Evolutionary conservation across 2,888 invertebrate genomes (phyloP), one percentile per base, ranked within the genome.

Genomic region (Laspeyria flexula): DNA sequence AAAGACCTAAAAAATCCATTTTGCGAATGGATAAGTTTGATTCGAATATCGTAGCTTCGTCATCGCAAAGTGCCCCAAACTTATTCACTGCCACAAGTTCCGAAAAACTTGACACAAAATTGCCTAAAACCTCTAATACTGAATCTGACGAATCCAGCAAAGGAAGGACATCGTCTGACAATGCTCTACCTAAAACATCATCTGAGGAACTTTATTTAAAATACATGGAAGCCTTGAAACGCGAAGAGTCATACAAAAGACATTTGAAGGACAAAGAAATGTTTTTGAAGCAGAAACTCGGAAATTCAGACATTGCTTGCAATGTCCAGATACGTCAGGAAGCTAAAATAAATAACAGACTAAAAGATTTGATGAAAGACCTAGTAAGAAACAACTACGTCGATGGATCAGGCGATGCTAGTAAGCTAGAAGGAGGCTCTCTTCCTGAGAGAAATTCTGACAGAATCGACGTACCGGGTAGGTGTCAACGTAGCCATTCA

Each of bases 371-470:
- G 34, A 82, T 91, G 55, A 88, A 89, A 66, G 92, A 92, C 66
- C 79, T 92, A 43, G 84, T 87, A n/a, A 78, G 85, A 59, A 91
- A 91, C 56, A 89, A 90, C 49, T 87, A 88, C 65, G 83, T 87
- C 46, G 87, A 90, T 68, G 90, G 91, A 12, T 91, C 91, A 5
- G 92, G 92, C 5, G 92, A 92, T 70, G 91, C 90, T n/a, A 86
- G 87, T 68, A 90, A 88, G 71, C 62, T 90, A 43, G 87, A 88
- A 73, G 84, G 85, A 12, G 81, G 83, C 15, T 79, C 81, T 11
- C 75, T 71, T 43, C 71, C 79, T 6, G 77, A 81, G 59, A 55
- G 65, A 9, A 62, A 83, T 43, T 46, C 71, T 15, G 69, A 79
- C n/a, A 73, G 53, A 57, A 57, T 65, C 37, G 57, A 64, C 57